Percentiles rank a stretch among this genome's conserved stretches.
Evolutionary conservation across 2,888 invertebrate species (phyloP).

Genomic region (Petrophora chlorosata): DNA sequence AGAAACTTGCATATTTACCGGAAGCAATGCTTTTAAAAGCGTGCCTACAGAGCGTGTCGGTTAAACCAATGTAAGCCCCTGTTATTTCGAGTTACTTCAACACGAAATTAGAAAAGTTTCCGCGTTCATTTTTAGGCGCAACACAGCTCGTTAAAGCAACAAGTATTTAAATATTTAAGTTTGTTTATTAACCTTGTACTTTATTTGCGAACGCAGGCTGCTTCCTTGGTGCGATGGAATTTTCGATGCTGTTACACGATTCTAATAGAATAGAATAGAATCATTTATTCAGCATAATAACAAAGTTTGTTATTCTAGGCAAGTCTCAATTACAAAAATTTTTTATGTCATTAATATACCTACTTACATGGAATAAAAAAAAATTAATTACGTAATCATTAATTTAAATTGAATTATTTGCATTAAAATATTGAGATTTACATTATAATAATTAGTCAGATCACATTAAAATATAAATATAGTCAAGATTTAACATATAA

Average conservation of each 20-base stretch:
- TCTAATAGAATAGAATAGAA: not conserved
- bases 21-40: not conserved
- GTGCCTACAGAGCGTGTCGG: not conserved
- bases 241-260: constrained; percentile 15
- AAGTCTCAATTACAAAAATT: too few relatives aligned
- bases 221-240: constrained; percentile 11
- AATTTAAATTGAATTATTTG: too few relatives aligned
- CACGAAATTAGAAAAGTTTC: constrained; percentile 64
- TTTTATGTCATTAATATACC: too few relatives aligned
- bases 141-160: constrained; percentile 40
- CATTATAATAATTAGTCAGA: too few relatives aligned
- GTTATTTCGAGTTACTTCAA: constrained; percentile 31
- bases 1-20: not conserved
- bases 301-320: too few relatives aligned
- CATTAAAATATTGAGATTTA: too few relatives aligned
- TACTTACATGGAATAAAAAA: too few relatives aligned
- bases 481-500: too few relatives aligned
- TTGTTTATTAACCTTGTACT: constrained; percentile 50
- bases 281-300: too few relatives aligned
- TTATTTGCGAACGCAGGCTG: constrained; percentile 39
- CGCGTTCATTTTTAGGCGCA: constrained; percentile 41
- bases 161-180: constrained; percentile 63
- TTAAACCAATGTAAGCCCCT: constrained; percentile 4
- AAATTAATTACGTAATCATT: too few relatives aligned
- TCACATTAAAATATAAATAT: too few relatives aligned